Evolutionary conservation across 2,113 vertebrate species (phyloP).

Genomic region (Cinclus mexicanus): DNA sequence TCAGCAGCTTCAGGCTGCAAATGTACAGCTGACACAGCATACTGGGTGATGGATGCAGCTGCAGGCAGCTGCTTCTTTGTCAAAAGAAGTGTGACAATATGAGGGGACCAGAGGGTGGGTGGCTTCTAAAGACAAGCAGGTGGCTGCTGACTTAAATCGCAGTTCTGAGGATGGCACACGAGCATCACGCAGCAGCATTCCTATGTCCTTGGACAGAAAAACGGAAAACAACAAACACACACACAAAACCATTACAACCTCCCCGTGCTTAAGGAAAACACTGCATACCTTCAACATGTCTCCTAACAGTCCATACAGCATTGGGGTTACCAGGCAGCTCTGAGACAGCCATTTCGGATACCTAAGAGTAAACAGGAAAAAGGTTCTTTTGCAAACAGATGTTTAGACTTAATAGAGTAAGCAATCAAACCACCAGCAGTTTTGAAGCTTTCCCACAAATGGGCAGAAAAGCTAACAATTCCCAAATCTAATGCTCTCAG

Average conservation of each 20-base stretch:
- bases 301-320: constrained; percentile 97
- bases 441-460: not conserved
- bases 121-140: not conserved
- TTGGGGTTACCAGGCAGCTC: constrained; percentile 99
- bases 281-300: constrained; percentile 91
- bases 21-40: not conserved
- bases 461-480: not conserved
- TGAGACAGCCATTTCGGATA: constrained; percentile 98
- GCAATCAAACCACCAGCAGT: not conserved
- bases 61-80: not conserved
- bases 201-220: not conserved
- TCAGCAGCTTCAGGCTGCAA: not conserved
- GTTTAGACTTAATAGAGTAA: not conserved
- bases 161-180: not conserved
- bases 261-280: not conserved
- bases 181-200: not conserved
- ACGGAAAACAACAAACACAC: not conserved
- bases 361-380: constrained; percentile 75
- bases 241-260: not conserved
- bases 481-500: not conserved
- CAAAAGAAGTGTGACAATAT: not conserved
- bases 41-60: not conserved
- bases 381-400: not conserved
- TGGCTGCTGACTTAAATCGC: not conserved
- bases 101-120: not conserved